Base-by-base conservation (phyloP, 2,888 invertebrate genomes). In the Gastrophysa polygoni region DNA sequence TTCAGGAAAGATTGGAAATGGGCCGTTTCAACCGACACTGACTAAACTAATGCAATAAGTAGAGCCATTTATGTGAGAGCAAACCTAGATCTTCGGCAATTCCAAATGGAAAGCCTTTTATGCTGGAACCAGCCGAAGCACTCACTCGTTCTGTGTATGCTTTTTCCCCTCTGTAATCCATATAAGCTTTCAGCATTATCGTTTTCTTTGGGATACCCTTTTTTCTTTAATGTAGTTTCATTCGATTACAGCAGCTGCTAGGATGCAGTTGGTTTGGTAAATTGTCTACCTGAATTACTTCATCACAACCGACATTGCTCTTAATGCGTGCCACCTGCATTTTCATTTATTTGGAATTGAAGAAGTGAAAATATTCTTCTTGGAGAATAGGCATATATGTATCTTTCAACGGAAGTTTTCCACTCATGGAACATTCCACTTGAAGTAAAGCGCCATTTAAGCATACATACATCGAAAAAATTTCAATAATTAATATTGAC, bases 31-130 rank as follows among this genome's bases (percentile, higher is more conserved):
- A 47, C 59, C 72, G 74, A 73, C 74, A 74, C 70, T 73, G 76
- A 74, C 73, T 75, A 71, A 76, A 76, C 76, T 75, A 75, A 74
- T 73, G 74, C 75, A 74, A 74, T 75, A 76, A 73, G 75, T 74
- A 74, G 73, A 70, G 71, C 75, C 75, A 76, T 76, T 76, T 76
- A 75, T 74, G 75, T 76, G 71, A 74, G 72, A 75, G 75, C 75
- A 76, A 76, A 75, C 72, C 73, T 74, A 74, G 75, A 75, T 76
- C 75, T 74, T 71, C 69, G 73, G 68, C 73, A 71, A 74, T 72
- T 68, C 72, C 70, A 70, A 73, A 73, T 73, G 75, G 75, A 65
- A 74, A 75, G 71, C 75, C 77, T 77, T 77, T 77, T 76, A 76
- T 74, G 72, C 72, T 56, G 68, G 66, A 66, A 68, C 68, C 68